phyloP scores from a whole-genome alignment of 2,797 vertebrate genomes.

The Gymnoscopelus braueri region DNA sequence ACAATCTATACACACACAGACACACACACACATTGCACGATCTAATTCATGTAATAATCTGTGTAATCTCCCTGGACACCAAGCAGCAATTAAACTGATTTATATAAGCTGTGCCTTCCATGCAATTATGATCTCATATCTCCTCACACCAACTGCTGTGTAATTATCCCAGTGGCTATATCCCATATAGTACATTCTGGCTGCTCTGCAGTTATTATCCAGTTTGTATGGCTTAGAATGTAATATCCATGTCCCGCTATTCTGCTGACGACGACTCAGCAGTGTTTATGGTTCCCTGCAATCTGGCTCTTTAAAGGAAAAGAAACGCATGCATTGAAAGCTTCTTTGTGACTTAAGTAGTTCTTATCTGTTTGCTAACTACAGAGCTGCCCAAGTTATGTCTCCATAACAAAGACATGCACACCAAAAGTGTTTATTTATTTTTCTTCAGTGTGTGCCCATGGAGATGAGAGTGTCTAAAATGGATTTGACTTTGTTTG shows the following conservation, averaged over 20 bases:
- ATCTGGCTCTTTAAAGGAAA: too few species aligned
- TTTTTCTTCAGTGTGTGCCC: too few species aligned
- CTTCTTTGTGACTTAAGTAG: too few species aligned
- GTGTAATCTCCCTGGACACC: constrained; percentile 39
- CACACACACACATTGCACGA: constrained; percentile 13
- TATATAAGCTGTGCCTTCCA: constrained; percentile 43
- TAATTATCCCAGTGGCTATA: constrained; percentile 52
- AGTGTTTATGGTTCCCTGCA: too few species aligned
- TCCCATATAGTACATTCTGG: constrained; percentile 15
- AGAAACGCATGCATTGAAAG: too few species aligned
- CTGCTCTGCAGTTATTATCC: constrained; percentile 18
- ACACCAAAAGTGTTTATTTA: too few species aligned
- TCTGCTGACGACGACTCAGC: neutral
- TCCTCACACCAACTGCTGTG: constrained; percentile 39
- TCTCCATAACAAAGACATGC: too few species aligned
- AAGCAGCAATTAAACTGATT: constrained; percentile 45
- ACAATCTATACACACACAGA: constrained; percentile 11
- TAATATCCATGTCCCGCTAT: neutral
- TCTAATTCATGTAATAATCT: constrained; percentile 42
- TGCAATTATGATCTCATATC: constrained; percentile 43
- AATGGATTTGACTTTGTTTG: too few species aligned
- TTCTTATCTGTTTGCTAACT: too few species aligned
- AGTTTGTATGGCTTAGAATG: constrained; percentile 20
- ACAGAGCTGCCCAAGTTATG: too few species aligned
- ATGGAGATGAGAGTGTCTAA: too few species aligned